phyloP scores from a whole-genome alignment of 1,140 invertebrate genomes.

The Drosophila lacteicornis region DNA sequence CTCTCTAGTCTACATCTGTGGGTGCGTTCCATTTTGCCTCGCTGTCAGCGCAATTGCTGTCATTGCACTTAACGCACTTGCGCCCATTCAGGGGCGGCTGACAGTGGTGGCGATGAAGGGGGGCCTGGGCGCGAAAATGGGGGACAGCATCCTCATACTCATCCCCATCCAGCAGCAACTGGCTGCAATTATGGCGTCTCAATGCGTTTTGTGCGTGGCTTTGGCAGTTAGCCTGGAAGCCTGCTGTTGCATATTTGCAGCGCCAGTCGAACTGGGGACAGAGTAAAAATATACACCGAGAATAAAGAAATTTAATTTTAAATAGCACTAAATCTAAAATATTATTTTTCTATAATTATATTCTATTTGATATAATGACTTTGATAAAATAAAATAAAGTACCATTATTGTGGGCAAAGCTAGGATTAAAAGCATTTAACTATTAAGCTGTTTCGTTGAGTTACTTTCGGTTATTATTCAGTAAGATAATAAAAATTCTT shows the following conservation, averaged over 20 bases:
- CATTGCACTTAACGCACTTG: constrained; percentile 80
- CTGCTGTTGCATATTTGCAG: constrained; percentile 71
- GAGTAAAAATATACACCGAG: constrained; percentile 16
- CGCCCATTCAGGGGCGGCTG: constrained; percentile 39
- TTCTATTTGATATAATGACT: too few species aligned
- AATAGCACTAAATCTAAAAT: too few species aligned
- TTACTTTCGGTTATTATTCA: too few species aligned
- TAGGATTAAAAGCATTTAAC: too few species aligned
- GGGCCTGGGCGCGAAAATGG: neutral
- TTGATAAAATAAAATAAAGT: too few species aligned
- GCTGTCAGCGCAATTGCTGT: constrained; percentile 79
- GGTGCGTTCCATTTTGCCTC: constrained; percentile 66
- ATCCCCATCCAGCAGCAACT: constrained; percentile 48
- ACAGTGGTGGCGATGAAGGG: neutral
- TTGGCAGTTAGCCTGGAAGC: constrained; percentile 68
- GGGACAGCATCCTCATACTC: constrained; percentile 2
- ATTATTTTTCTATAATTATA: too few species aligned
- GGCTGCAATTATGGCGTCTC: constrained; percentile 80
- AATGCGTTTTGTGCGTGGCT: constrained; percentile 81
- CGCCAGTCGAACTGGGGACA: constrained; percentile 1
- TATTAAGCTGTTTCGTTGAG: too few species aligned
- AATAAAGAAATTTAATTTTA: neutral
- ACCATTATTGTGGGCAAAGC: too few species aligned
- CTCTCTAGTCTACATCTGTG: too few species aligned
- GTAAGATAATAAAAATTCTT: too few species aligned